Base-by-base conservation (phyloP, 2,888 invertebrate genomes). In the Athripsodes cinereus region DNA sequence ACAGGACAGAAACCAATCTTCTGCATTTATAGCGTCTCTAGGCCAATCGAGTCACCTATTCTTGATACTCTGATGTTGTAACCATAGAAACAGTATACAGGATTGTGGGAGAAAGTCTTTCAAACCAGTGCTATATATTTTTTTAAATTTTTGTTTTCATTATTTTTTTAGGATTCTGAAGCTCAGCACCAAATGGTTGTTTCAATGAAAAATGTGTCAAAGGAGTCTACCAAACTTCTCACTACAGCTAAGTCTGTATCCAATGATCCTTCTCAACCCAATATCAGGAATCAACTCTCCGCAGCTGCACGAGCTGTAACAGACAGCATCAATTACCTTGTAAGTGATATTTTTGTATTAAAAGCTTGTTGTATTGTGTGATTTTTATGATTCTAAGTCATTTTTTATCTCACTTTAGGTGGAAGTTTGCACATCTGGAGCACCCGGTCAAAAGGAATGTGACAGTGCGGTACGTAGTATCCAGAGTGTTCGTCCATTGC, bases 391-490 rank as follows among this genome's bases (percentile, higher is more conserved):
- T n/a, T n/a, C n/a, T 26, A 26, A 26, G 3, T n/a, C 26, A 26
- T 26, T 26, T 26, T 10, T 26, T 26, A 26, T n/a, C n/a, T n/a
- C n/a, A n/a, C 2, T 5, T 2, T 46, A 78, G 78, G 76, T 79
- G 70, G 88, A 91, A 71, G 87, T 90, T 3, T 91, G 89, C 70
- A 93, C 93, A 1, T 88, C 88, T 34, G 92, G 93, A 0, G 92
- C 94, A 0, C 96, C 97, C 0, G 96, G 97, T 0, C 96, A 96
- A 76, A 93, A 92, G 71, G 97, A 98, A 70, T 98, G 98, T 74
- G 95, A 94, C 70, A 96, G 92, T 65, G 96, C 97, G 1, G 87
- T 97, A 55, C 81, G 96, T 63, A 91, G 92, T 71, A 95, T 98
- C 59, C 89, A 92, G 73, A 87, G 91, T 57, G 85, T 92, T 72